Evolutionary conservation across 1,140 invertebrate species (phyloP), one percentile per base, ranked within the genome.

Genomic region (Zophobas atratus): DNA sequence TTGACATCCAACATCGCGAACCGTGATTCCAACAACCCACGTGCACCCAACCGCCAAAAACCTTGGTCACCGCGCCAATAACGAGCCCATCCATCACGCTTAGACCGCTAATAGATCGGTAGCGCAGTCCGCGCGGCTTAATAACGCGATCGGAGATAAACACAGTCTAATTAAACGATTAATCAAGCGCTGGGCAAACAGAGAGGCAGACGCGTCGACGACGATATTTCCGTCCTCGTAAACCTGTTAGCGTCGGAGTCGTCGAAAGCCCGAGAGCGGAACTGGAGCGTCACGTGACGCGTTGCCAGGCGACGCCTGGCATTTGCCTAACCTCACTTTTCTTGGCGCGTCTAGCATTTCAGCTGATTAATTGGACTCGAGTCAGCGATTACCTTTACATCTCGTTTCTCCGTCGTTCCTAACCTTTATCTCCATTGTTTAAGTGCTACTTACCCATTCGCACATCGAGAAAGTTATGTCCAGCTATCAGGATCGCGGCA

Each of bases 391-490:
- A 46, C 43, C 8, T 4, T 46, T 46, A 4, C 43, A 8, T 46
- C 8, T 4, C 8, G 43, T 46, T 8, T 3, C 8, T 4, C 43
- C 43, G 43, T 46, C 3, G 3, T 3, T 8, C 43, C n/a, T 60
- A 60, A 60, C 56, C 56, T 60, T 60, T 60, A 35, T 33, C 35
- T 60, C 34, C n/a, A 60, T 60, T 60, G 56, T 60, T 32, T 33
- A 5, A 60, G 36, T 35, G 60, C 60, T 67, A 67, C 60, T 67
- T 67, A 67, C 33, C 8, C n/a, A 67, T 76, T 76, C 75, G 75
- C 75, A 76, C 75, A 76, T 76, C 57, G 70, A 77, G 75, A 77
- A 77, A 77, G 75, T 77, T 77, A 77, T 77, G 75, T 77, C 75
- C 75, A 77, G 75, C 63, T 67, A 77, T 77, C 63, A 48, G 51